Percentiles rank a stretch among this genome's conserved stretches.
Evolutionary conservation across 1,140 invertebrate species (phyloP).

Genomic region (Drosophila micromelanica): DNA sequence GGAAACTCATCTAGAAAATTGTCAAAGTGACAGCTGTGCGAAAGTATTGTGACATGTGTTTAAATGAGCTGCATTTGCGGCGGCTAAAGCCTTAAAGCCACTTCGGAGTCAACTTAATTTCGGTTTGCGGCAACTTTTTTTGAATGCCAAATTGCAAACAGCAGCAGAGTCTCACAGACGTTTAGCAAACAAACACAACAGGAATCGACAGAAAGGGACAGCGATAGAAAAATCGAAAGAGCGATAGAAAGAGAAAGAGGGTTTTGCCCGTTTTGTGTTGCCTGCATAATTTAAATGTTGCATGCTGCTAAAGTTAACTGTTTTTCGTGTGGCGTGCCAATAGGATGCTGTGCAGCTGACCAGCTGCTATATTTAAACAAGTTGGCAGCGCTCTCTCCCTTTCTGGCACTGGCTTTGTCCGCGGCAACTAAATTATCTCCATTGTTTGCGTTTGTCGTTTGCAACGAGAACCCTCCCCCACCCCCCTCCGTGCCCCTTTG

Average conservation of each 20-base stretch:
- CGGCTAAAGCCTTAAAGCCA: conserved; percentile 62
- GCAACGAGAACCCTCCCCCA: not conserved
- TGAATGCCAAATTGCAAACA: conserved; percentile 63
- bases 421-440: conserved; percentile 77
- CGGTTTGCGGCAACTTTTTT: conserved; percentile 67
- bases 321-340: conserved; percentile 67
- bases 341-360: conserved; percentile 41
- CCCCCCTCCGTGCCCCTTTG: not conserved
- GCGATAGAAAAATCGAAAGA: not conserved
- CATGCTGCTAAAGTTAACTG: conserved; percentile 66
- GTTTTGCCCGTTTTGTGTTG: conserved; percentile 49
- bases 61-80: conserved; percentile 78
- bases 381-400: conserved; percentile 39
- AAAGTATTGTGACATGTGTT: conserved; percentile 83
- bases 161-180: conserved; percentile 55
- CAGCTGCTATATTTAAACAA: conserved; percentile 63
- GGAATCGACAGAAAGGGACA: no score
- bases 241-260: not conserved
- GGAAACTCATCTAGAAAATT: conserved; percentile 82
- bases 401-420: conserved; percentile 14
- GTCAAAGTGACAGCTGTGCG: conserved; percentile 80
- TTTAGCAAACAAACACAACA: conserved; percentile 59
- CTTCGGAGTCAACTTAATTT: conserved; percentile 62
- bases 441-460: conserved; percentile 74
- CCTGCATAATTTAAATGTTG: conserved; percentile 75